Evolutionary conservation across 2,113 vertebrate species (phyloP), one percentile per base, ranked within the genome.

Genomic region (Python bivittatus): DNA sequence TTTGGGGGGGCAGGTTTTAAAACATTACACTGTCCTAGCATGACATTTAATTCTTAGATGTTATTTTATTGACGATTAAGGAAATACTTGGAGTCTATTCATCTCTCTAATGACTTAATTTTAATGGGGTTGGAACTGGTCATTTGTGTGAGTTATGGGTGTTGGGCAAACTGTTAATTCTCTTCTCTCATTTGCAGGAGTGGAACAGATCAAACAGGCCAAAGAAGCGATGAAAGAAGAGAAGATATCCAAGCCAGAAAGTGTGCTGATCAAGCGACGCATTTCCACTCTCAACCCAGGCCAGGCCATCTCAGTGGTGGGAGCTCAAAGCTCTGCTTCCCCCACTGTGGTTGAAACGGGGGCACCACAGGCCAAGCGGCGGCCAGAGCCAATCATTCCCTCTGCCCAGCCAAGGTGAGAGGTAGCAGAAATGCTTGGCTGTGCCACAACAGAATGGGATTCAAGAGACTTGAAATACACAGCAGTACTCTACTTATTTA

Each of bases 271-370:
- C 96, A 98, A 98, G 86, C 98, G 99, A 0, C 98, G 98, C 84
- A 79, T 97, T 54, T 98, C 98, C 0, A 94, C 96, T 3, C 96
- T 98, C 91, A 58, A 92, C 1, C 95, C 98, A 48, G 99, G 98
- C 44, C 98, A 99, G 84, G 98, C 98, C 68, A 99, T 99, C 96
- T 99, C 99, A 0, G 98, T 99, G 86, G 96, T 99, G 64, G 99
- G 99, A 0, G 97, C 97, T 2, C 98, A 98, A n/a, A 88, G 94
- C 1, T 96, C 88, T 0, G 27, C 97, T 12, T 44, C 93, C 11
- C 0, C 68, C 61, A 56, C 84, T 22, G 27, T 91, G 0, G 96
- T 97, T 56, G 97, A 98, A 27, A 94, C 95, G 6, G 97, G 96
- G 54, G 95, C 88, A 0, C 98, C 98, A 0, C 97, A 97, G 10